Evolutionary conservation across 2,113 vertebrate species (phyloP).

Genomic region (Aegotheles bennettii): DNA sequence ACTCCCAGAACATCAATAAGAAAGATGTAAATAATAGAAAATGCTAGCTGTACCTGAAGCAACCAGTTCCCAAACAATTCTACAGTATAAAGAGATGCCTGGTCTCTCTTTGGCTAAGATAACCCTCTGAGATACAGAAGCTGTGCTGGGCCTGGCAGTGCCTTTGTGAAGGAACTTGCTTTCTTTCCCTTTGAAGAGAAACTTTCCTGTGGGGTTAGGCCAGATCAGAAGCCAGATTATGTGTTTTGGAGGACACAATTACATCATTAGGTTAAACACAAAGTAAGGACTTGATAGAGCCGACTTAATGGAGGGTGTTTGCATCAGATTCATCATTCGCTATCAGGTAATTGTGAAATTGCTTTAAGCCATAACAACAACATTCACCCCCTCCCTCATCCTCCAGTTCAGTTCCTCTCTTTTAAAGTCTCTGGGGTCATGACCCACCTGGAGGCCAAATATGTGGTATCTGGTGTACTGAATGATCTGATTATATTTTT

Average conservation of each 20-base stretch:
- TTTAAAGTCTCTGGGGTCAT: constrained; percentile 63
- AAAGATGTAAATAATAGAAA: background rate
- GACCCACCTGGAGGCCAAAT: constrained; percentile 62
- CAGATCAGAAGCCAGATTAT: constrained; percentile 62
- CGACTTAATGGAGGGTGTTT: constrained; percentile 56
- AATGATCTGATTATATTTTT: constrained; percentile 59
- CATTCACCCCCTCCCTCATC: constrained; percentile 44
- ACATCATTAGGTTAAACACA: constrained; percentile 62
- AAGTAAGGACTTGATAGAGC: constrained; percentile 47
- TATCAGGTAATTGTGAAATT: constrained; percentile 70
- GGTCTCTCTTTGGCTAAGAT: constrained; percentile 29
- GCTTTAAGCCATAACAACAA: constrained; percentile 62
- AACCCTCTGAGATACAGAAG: constrained; percentile 43
- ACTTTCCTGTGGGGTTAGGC: constrained; percentile 50
- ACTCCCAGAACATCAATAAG: background rate
- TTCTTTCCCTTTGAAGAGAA: constrained; percentile 55
- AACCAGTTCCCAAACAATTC: background rate
- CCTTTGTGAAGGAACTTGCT: constrained; percentile 43
- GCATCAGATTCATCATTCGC: constrained; percentile 51
- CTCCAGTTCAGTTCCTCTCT: constrained; percentile 54
- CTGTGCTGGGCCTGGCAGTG: background rate
- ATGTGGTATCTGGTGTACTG: constrained; percentile 46
- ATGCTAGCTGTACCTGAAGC: background rate
- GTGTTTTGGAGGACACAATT: constrained; percentile 56
- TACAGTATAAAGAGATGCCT: background rate